Evolutionary conservation across 35 echinoderm and acorn worm species (phyloP).

Genomic region (Apostichopus japonicus): DNA sequence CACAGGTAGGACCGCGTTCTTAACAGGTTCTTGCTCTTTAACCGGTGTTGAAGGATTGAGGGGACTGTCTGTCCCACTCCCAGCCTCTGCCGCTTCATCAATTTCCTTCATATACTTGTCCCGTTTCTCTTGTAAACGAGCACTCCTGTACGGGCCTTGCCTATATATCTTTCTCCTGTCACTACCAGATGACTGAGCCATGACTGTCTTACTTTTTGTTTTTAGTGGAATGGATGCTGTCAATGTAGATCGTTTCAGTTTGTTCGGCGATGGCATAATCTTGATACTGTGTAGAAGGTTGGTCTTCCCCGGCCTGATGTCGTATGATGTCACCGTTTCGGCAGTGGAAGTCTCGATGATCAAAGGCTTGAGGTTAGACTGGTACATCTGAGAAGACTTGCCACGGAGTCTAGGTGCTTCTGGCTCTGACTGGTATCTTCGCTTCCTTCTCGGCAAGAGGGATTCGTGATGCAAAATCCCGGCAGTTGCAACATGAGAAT

Average conservation of each 20-base stretch:
- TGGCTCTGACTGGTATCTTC: neutral
- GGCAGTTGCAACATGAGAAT: conserved; percentile 52
- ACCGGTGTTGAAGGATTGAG: conserved; percentile 43
- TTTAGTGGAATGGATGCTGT: conserved; percentile 75
- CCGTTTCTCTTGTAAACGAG: conserved; percentile 49
- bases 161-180: conserved; percentile 48
- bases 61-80: conserved; percentile 42
- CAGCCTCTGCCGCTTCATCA: conserved; percentile 44
- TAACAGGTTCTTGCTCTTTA: conserved; percentile 17
- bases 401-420: conserved; percentile 43
- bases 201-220: conserved; percentile 54
- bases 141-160: conserved; percentile 51
- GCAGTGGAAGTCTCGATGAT: conserved; percentile 35
- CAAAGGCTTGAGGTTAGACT: conserved; percentile 47
- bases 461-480: conserved; percentile 72
- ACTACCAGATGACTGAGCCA: conserved; percentile 9
- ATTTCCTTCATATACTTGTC: conserved; percentile 60
- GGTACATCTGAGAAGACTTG: conserved; percentile 14
- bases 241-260: conserved; percentile 59
- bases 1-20: conserved; percentile 30
- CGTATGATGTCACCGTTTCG: conserved; percentile 31
- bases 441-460: conserved; percentile 55
- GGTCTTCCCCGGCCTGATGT: conserved; percentile 29
- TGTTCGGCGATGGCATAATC: conserved; percentile 66
- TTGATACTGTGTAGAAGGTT: conserved; percentile 67